These are phyloP conservation scores for Meta bourneti DNA, from an alignment of 2,888 invertebrate species.

Conservation along the genomic window DNA sequence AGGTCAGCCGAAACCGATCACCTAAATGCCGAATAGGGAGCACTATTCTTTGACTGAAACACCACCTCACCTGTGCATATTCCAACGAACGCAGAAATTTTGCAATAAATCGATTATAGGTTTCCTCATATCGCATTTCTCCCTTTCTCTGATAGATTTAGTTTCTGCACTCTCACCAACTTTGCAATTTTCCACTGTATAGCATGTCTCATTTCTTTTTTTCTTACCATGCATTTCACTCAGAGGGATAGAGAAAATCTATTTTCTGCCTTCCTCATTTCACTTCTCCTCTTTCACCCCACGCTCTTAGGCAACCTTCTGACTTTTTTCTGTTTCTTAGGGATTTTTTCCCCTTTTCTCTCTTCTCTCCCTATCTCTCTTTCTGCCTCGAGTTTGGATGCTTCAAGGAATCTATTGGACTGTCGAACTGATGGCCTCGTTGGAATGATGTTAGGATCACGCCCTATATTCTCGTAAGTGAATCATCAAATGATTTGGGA, in stretches of 20 bases:
- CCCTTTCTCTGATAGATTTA: slow-evolving; percentile 14
- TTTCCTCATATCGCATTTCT: slow-evolving; percentile 23
- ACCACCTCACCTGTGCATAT: background rate
- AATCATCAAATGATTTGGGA: slow-evolving; percentile 50
- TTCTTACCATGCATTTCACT: background rate
- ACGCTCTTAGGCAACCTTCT: background rate
- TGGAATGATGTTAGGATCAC: slow-evolving; percentile 28
- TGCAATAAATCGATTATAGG: slow-evolving; percentile 33
- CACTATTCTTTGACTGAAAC: background rate
- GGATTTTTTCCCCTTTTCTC: background rate
- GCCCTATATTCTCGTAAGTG: slow-evolving; percentile 7
- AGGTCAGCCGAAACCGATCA: background rate
- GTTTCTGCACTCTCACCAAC: slow-evolving; percentile 18
- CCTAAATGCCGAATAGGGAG: too few species aligned
- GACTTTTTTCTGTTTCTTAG: background rate
- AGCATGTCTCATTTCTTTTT: background rate
- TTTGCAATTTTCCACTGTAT: slow-evolving; percentile 12
- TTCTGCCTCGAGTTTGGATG: background rate
- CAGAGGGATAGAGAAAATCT: background rate
- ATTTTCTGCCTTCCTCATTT: background rate
- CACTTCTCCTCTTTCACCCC: background rate
- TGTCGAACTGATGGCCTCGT: slow-evolving; percentile 16
- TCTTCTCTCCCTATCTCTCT: too few species aligned
- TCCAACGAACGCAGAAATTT: background rate
- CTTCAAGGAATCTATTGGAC: slow-evolving; percentile 18